Conservation (phyloP, 2,113 vertebrate genomes). For the Emydocephalus ijimae region DNA sequence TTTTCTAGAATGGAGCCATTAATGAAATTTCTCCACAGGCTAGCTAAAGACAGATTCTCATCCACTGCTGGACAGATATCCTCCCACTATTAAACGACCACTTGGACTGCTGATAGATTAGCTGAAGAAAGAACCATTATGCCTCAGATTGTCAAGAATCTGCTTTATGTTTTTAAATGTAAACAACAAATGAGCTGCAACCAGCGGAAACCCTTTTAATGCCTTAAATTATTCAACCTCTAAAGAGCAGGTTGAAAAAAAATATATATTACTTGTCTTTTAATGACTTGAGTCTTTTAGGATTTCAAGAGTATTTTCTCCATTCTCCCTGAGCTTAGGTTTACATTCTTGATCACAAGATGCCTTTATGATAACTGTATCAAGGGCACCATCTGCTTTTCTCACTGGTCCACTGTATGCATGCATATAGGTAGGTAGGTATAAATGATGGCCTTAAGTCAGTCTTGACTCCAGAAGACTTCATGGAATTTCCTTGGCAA, state of each 20-base stretch:
- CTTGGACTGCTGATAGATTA: not conserved
- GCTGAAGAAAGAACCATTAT: not conserved
- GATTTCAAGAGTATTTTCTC: not conserved
- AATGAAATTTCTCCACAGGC: not conserved
- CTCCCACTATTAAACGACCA: not conserved
- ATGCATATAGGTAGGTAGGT: not conserved
- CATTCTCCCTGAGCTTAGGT: not conserved
- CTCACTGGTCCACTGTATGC: not conserved
- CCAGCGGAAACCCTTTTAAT: rapidly evolving
- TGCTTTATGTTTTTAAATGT: not conserved
- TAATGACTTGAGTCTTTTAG: not conserved
- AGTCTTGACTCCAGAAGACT: not conserved
- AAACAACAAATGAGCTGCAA: not conserved
- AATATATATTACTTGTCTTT: not conserved
- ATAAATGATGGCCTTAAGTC: not conserved
- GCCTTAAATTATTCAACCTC: not conserved
- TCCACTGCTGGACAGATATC: not conserved
- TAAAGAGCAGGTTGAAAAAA: not conserved
- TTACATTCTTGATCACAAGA: not conserved
- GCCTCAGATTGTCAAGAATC: not conserved
- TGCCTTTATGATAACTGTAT: not conserved
- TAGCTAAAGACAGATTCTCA: not conserved
- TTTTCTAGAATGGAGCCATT: not conserved
- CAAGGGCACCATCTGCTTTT: not conserved
- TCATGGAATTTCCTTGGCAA: not conserved